Conservation (phyloP, 2,113 vertebrate species). For the Tragulus kanchil region DNA sequence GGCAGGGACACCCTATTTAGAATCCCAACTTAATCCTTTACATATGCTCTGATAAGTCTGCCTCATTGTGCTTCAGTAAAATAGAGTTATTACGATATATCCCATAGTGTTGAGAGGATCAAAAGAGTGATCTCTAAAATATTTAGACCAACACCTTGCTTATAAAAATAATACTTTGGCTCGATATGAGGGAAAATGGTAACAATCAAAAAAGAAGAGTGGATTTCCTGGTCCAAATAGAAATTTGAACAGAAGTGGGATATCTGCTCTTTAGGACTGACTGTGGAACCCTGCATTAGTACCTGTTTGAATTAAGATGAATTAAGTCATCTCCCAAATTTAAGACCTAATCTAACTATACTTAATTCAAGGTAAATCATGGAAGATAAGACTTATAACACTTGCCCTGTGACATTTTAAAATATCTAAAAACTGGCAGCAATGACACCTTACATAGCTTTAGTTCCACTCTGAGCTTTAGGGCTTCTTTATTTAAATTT, state of each 20-base stretch:
- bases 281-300: background rate
- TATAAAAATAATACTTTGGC: background rate
- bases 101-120: background rate
- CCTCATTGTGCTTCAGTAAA: background rate
- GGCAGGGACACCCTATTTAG: background rate
- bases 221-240: background rate
- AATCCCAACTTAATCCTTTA: background rate
- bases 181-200: background rate
- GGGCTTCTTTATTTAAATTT: background rate
- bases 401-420: background rate
- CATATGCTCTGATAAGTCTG: background rate
- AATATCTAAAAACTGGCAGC: background rate
- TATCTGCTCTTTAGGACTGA: background rate
- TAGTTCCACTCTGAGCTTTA: background rate
- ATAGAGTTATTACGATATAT: background rate
- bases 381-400: background rate
- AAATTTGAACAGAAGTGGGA: background rate
- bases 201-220: background rate
- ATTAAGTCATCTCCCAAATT: background rate
- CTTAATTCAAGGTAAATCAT: background rate
- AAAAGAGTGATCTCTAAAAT: background rate
- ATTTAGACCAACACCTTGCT: background rate
- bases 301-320: background rate
- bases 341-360: background rate
- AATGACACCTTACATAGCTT: background rate